Evolutionary conservation across 1,140 invertebrate species (phyloP), one percentile per base, ranked within the genome.

Genomic region (Episyrphus balteatus): DNA sequence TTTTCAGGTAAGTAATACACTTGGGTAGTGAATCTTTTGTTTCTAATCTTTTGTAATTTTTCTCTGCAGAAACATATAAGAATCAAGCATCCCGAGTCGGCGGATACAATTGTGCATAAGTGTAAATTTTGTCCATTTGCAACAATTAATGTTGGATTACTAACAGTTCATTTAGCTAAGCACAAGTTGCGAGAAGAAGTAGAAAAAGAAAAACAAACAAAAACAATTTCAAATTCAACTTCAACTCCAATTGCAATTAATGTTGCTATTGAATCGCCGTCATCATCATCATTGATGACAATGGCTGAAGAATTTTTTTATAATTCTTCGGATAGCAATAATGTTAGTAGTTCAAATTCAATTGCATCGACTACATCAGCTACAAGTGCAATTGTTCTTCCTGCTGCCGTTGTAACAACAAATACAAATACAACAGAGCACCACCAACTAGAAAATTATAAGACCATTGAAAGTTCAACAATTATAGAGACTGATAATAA

Each of bases 1-100:
- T 3, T 83, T 80, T 61, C 83, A 83, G 66, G 72, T 69, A 32
- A 13, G 56, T 42, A 34, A 34, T 9, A 9, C 33, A 10, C 9
- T 34, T 37, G 10, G 36, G 6, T 6, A 37, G 36, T 5, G 13
- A 14, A 37, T 3, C 13, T 10, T 14, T 37, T 26, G 42, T 45
- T 45, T 34, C 9, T 11, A 31, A 11, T 3, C 7, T 9, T 31
- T 3, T 39, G 13, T 40, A 13, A n/a, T 26, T 37, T 7, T 48
- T 33, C 14, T 13, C 37, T 38, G 13, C 37, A 67, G 64, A 60
- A 55, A 54, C 65, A 67, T 30, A 46, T 67, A 8, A 50, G 56
- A 47, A 57, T 62, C 40, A 56, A 55, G 18, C 65, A 67, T 53
- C 62, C 64, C 2, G 59, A 67, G 11, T 51, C 54, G 34, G 64